These are phyloP conservation scores for Coelopa frigida DNA, from an alignment of 1,140 invertebrate genomes.

Conservation along the genomic window DNA sequence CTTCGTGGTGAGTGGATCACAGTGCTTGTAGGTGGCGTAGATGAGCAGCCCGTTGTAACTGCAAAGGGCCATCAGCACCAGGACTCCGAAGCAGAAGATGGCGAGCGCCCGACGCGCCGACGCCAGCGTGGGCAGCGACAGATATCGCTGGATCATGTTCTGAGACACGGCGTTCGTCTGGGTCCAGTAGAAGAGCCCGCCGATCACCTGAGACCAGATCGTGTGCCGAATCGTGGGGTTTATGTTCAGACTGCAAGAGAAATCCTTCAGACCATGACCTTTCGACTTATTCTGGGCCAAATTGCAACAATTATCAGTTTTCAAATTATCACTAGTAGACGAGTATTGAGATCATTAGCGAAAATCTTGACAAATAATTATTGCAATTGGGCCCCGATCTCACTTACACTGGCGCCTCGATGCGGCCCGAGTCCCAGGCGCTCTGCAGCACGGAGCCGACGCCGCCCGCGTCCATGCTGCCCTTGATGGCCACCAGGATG, in stretches of 20 bases:
- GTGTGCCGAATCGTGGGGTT: slow-evolving; percentile 71
- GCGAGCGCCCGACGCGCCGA: slow-evolving; percentile 56
- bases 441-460: slow-evolving; percentile 52
- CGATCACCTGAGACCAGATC: slow-evolving; percentile 70
- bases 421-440: slow-evolving; percentile 37
- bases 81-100: slow-evolving; percentile 52
- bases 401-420: slow-evolving; percentile 36
- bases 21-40: slow-evolving; percentile 63
- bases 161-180: slow-evolving; percentile 69
- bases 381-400: background rate
- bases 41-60: slow-evolving; percentile 68
- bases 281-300: too few species aligned
- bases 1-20: slow-evolving; percentile 61
- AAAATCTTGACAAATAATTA: background rate
- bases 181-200: slow-evolving; percentile 72
- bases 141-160: slow-evolving; percentile 65
- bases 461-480: slow-evolving; percentile 57
- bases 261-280: too few species aligned
- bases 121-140: slow-evolving; percentile 57
- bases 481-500: slow-evolving; percentile 59
- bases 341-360: background rate
- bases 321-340: too few species aligned
- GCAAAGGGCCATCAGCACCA: slow-evolving; percentile 50
- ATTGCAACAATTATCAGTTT: too few species aligned
- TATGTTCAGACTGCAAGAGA: slow-evolving; percentile 55